Evolutionary conservation across 2,113 vertebrate genomes (phyloP).

Genomic region (Lasiurus borealis): DNA sequence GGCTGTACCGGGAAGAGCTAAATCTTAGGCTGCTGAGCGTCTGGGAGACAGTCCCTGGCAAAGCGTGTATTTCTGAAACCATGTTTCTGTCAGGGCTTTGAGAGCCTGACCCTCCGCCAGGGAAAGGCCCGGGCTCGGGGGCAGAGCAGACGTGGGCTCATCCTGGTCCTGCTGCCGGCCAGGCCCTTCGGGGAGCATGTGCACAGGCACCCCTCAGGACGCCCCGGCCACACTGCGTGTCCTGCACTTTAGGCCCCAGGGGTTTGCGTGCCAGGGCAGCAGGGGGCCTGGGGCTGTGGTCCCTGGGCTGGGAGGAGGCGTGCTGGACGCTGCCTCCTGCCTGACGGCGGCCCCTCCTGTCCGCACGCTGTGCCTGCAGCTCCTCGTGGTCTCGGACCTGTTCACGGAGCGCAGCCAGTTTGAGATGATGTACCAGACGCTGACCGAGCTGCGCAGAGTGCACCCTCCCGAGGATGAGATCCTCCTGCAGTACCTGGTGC

Average conservation of each 20-base stretch:
- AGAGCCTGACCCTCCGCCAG: rapidly evolving
- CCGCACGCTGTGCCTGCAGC: slow-evolving; percentile 80
- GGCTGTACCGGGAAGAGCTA: rapidly evolving
- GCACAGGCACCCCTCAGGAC: neutral
- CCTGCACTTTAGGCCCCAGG: rapidly evolving
- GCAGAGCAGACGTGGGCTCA: rapidly evolving
- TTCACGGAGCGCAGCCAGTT: slow-evolving; percentile 99
- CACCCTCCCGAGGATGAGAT: slow-evolving; percentile 98
- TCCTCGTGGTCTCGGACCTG: slow-evolving; percentile 97
- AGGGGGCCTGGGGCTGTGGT: rapidly evolving
- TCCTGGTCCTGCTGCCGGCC: rapidly evolving
- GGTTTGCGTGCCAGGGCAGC: neutral
- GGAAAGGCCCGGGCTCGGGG: neutral
- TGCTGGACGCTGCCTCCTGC: rapidly evolving
- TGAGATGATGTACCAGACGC: slow-evolving; percentile 97
- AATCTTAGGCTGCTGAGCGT: rapidly evolving
- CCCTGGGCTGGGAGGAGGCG: rapidly evolving
- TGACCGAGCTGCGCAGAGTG: slow-evolving; percentile 95
- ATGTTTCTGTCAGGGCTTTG: rapidly evolving
- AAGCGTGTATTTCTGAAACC: neutral
- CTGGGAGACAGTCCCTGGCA: neutral
- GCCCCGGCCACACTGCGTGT: no score
- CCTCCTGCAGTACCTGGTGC: slow-evolving; percentile 96
- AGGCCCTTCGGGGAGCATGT: rapidly evolving
- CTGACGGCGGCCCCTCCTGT: rapidly evolving